phyloP scores from a whole-genome alignment of 1,140 invertebrate genomes.

The Armadillidium nasatum region DNA sequence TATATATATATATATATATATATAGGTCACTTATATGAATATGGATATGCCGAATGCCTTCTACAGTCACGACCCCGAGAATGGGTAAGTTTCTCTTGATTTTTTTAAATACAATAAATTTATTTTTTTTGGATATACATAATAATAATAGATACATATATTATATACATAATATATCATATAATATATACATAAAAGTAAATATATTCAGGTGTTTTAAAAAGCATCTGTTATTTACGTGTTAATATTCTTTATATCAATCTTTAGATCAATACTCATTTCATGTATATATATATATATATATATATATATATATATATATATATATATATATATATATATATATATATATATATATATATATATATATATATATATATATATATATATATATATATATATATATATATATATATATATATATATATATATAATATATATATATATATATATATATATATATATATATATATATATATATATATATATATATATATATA shows the following conservation, averaged over 20 bases:
- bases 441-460: constrained; percentile 10
- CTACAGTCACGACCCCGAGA: constrained; percentile 27
- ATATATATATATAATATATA: constrained; percentile 1
- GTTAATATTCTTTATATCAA: too few relatives aligned
- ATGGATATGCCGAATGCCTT: constrained; percentile 22
- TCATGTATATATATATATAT: background rate
- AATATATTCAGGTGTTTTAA: too few relatives aligned
- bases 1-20: constrained; percentile 18
- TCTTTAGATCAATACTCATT: background rate
- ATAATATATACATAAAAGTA: too few relatives aligned
- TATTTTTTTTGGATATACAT: too few relatives aligned
- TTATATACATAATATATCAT: too few relatives aligned
- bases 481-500: background rate
- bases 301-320: constrained; percentile 6
- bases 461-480: constrained; percentile 15
- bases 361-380: background rate
- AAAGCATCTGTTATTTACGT: too few relatives aligned
- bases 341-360: constrained; percentile 6
- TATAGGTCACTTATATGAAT: constrained; percentile 27
- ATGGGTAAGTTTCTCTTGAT: constrained; percentile 21
- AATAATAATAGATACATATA: too few relatives aligned
- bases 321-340: constrained; percentile 6
- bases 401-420: constrained; percentile 14
- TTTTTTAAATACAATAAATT: too few relatives aligned
- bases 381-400: background rate